Evolutionary conservation across 2,113 vertebrate genomes (phyloP), one percentile per base, ranked within the genome.

Genomic region (Quiscalus mexicanus): DNA sequence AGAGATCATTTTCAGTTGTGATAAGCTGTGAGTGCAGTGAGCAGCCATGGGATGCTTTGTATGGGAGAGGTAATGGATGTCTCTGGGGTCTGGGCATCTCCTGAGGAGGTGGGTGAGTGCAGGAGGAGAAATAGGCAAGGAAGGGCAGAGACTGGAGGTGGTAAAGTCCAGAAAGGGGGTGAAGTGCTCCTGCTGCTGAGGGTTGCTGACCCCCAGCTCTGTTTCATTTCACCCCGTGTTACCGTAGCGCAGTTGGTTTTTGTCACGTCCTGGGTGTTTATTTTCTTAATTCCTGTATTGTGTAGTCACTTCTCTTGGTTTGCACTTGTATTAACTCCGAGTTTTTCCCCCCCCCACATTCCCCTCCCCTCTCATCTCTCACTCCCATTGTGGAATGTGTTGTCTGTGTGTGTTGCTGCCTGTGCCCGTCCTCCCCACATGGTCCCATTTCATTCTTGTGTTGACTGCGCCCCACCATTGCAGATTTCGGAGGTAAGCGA

Each of bases 391-490:
- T 98, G 98, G 98, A 98, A 97, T 98, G 98, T 98, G 96, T 98
- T 97, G 91, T 97, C 98, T 98, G 97, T 98, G 97, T 98, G 98
- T 98, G 95, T 98, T 96, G 98, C 97, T 98, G 98, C 98, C 98
- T 97, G 97, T 98, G 97, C 97, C 98, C 96, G 97, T 97, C 97
- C 97, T 98, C 98, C 98, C 97, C 95, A 98, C 98, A 95, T 98
- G 98, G 98, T 97, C 98, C 97, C 97, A 98, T 98, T 98, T 98
- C 98, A 98, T 98, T 98, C 97, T 98, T 98, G 98, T 98, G 98
- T 98, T 98, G 98, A 97, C 98, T 47, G 96, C 98, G 97, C 90
- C 98, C 98, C 98, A 97, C 98, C 98, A 98, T 98, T 98, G 97
- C 98, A 98, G 98, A 98, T 98, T 42, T 87, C 96, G 15, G 98